Conservation (phyloP, 1,140 invertebrate species). For the Pararge aegeria region DNA sequence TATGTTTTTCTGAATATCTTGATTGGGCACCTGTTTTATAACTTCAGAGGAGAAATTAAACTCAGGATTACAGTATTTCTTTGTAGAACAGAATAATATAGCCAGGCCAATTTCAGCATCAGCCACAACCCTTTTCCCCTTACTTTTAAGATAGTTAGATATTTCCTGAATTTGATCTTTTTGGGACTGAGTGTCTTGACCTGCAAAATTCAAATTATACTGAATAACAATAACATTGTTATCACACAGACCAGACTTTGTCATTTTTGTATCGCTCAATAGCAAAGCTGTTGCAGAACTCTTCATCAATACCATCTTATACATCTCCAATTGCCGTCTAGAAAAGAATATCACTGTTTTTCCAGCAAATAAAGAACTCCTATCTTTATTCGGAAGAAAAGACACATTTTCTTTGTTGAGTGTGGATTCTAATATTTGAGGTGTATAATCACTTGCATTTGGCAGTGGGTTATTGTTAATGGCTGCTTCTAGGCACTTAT, state of each 20-base stretch:
- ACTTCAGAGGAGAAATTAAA: conserved; percentile 71
- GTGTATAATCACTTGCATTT: conserved; percentile 77
- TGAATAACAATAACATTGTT: conserved; percentile 77
- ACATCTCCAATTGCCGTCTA: conserved; percentile 80
- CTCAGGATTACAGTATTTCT: conserved; percentile 84
- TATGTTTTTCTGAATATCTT: conserved; percentile 40
- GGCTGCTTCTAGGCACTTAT: conserved; percentile 72
- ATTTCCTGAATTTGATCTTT: conserved; percentile 69
- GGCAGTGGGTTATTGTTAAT: conserved; percentile 68
- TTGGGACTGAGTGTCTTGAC: conserved; percentile 73
- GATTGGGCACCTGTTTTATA: conserved; percentile 45
- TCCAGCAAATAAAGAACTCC: conserved; percentile 80
- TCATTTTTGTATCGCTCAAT: conserved; percentile 71
- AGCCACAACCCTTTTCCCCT: conserved; percentile 80
- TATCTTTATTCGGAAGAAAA: conserved; percentile 74
- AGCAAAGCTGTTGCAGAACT: conserved; percentile 62
- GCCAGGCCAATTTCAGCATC: conserved; percentile 85
- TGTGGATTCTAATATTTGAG: conserved; percentile 79
- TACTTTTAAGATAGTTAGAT: conserved; percentile 70
- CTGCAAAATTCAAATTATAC: conserved; percentile 54
- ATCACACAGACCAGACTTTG: conserved; percentile 70
- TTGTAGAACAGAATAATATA: conserved; percentile 81
- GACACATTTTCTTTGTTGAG: conserved; percentile 79
- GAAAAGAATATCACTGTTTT: conserved; percentile 83
- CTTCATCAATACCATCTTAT: conserved; percentile 70